A percentile compares a stretch with the other conserved stretches of the same genome.
Conservation (phyloP, 2,888 invertebrate species). For the Aproaerema taeniolella region DNA sequence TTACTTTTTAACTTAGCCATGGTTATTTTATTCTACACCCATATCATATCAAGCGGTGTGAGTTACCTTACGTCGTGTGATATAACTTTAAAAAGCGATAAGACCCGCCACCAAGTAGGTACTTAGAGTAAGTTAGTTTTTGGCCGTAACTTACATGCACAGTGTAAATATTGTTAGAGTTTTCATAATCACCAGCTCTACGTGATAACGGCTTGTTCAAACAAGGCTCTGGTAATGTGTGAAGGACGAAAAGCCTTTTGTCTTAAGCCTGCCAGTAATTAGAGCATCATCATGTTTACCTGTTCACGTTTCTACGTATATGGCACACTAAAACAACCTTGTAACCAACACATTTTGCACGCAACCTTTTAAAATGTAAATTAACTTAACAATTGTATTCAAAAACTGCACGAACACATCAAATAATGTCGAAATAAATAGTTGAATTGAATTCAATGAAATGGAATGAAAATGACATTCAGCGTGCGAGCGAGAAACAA, state of each 20-base stretch:
- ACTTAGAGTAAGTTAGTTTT: slow-evolving; percentile 45
- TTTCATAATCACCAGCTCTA: slow-evolving; percentile 61
- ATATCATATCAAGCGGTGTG: slow-evolving; percentile 31
- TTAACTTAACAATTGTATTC: slow-evolving; percentile 3
- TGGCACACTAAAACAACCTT: slow-evolving; percentile 32
- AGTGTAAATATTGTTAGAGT: slow-evolving; percentile 55
- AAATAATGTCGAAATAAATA: slow-evolving; percentile 4
- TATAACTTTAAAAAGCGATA: slow-evolving; percentile 33
- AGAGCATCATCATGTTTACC: slow-evolving; percentile 61
- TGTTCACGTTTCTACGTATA: slow-evolving; percentile 29
- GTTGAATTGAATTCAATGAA: slow-evolving; percentile 7
- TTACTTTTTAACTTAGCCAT: slow-evolving; percentile 67
- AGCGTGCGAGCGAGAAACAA: slow-evolving; percentile 4
- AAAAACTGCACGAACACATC: slow-evolving; percentile 7
- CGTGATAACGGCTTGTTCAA: slow-evolving; percentile 66
- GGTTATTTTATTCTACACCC: slow-evolving; percentile 17
- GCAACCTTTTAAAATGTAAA: slow-evolving; percentile 2
- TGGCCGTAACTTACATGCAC: slow-evolving; percentile 60
- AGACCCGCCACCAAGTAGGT: slow-evolving; percentile 53
- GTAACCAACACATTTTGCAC: slow-evolving; percentile 5
- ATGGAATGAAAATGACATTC: slow-evolving; percentile 8
- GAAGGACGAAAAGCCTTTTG: slow-evolving; percentile 71
- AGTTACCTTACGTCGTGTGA: slow-evolving; percentile 3
- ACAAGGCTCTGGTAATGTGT: slow-evolving; percentile 68
- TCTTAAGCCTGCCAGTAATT: slow-evolving; percentile 33